These are phyloP conservation scores for Cyprinella venusta DNA, from an alignment of 2,797 vertebrate species.

Conservation along the genomic window DNA sequence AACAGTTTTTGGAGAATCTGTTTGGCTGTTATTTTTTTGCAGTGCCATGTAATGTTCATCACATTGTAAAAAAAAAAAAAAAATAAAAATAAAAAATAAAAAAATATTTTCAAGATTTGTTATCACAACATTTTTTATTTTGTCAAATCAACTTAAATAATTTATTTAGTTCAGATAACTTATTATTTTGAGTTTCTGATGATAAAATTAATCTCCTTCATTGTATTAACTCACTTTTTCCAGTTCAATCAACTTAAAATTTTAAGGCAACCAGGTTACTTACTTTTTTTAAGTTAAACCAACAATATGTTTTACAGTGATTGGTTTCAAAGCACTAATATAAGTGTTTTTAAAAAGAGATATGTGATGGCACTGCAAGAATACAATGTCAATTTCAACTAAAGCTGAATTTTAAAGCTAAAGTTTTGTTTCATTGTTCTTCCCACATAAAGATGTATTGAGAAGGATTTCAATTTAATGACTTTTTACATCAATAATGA, in stretches of 20 bases:
- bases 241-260: too few relatives aligned
- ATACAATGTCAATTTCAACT: neutral
- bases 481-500: slow-evolving; percentile 9
- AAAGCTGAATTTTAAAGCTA: neutral
- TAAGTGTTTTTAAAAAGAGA: neutral
- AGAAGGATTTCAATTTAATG: neutral
- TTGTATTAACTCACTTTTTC: too few relatives aligned
- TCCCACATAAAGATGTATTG: neutral
- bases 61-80: too few relatives aligned
- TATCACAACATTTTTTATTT: too few relatives aligned
- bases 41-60: neutral
- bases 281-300: too few relatives aligned
- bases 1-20: neutral
- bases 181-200: too few relatives aligned
- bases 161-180: too few relatives aligned
- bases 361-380: neutral
- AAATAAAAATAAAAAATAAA: too few relatives aligned
- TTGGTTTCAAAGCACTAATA: neutral
- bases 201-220: too few relatives aligned
- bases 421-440: neutral
- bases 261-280: too few relatives aligned
- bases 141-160: too few relatives aligned
- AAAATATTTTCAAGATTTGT: too few relatives aligned
- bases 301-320: neutral
- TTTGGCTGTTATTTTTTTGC: neutral